Evolutionary conservation across 2,888 invertebrate species (phyloP).

Genomic region (Nezara viridula): DNA sequence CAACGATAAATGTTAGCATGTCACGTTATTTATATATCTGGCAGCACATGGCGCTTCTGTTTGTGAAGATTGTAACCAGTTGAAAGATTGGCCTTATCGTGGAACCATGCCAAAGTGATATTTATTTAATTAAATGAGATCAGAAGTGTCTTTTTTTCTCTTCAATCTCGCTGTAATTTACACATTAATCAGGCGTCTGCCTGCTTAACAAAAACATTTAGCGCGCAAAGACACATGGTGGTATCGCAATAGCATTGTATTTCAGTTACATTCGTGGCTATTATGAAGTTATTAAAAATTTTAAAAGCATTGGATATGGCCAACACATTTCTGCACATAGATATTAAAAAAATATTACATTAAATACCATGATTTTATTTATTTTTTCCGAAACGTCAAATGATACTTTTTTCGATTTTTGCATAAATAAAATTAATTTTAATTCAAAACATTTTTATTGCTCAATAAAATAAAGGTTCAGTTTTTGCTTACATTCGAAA

Average conservation of each 20-base stretch:
- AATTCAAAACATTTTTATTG: too few relatives aligned
- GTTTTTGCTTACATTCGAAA: too few relatives aligned
- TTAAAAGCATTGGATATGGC: too few relatives aligned
- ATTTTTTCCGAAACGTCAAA: too few relatives aligned
- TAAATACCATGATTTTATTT: too few relatives aligned
- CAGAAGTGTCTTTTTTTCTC: neutral
- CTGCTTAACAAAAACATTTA: neutral
- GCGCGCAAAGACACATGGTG: neutral
- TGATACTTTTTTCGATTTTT: too few relatives aligned
- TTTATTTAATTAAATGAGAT: conserved; percentile 26
- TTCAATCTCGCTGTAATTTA: neutral
- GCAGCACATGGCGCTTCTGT: neutral
- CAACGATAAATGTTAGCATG: neutral
- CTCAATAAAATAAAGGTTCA: too few relatives aligned
- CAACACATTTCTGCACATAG: too few relatives aligned
- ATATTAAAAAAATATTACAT: too few relatives aligned
- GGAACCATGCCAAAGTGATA: neutral
- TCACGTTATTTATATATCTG: neutral
- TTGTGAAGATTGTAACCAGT: neutral
- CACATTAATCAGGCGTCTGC: neutral
- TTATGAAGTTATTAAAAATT: too few relatives aligned
- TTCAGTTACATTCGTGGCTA: neutral
- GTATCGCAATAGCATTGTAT: neutral
- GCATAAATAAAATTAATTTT: too few relatives aligned
- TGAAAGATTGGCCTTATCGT: neutral